Evolutionary conservation across 2,797 vertebrate genomes (phyloP), one percentile per base, ranked within the genome.

Genomic region (Huso huso): DNA sequence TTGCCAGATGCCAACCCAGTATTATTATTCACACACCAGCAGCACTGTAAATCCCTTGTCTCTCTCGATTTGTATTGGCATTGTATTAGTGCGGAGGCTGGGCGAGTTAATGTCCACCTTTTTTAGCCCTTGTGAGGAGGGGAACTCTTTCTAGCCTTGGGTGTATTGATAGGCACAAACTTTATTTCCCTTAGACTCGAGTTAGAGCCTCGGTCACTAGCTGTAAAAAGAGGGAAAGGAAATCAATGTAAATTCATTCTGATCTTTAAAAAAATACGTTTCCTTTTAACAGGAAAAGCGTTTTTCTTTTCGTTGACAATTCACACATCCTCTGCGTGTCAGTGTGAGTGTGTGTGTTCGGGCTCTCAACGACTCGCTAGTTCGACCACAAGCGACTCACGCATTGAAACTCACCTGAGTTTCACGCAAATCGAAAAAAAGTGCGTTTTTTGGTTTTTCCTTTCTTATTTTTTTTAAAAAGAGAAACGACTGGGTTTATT

Each of bases 231-330:
- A 74, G 85, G 89, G 88, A 89, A 83, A 72, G 89, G 89, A 88
- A 91, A 90, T 84, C 83, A 76, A 85, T 88, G 85, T 87, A 83
- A 87, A 87, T 86, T 83, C 84, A 85, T 86, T 87, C 84, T 85
- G 78, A 80, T 80, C 82, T 77, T 77, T 73, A 76, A 68, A 63
- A 68, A 66, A 70, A 81, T 18, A 80, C 83, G 82, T 63, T 73
- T 87, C 82, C 84, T 82, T 78, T 79, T 67, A 66, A 75, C 77
- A 74, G 75, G 72, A 81, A 78, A 72, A 72, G 48, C 50, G 62
- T 64, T 66, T 72, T 70, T 49, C 71, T 72, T 73, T 73, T 73
- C 65, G 71, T 75, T 73, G 72, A 72, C 68, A 72, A 76, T 67
- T 67, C 70, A 74, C 76, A 77, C 80, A 77, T 76, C 74, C 71